Conservation (phyloP, 1,140 invertebrate species). For the Vanessa atalanta region DNA sequence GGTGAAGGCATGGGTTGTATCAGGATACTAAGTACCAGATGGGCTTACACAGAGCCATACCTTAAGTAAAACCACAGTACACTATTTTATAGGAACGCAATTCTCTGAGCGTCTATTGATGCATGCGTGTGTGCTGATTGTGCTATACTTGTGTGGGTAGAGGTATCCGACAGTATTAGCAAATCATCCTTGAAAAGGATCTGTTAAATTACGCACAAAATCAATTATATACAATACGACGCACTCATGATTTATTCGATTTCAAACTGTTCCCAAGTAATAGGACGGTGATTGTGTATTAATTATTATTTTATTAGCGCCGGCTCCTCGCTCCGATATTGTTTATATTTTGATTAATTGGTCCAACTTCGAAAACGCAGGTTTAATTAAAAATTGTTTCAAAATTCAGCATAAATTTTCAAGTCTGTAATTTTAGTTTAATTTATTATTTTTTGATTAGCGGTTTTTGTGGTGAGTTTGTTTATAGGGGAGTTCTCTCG, state of each 20-base stretch:
- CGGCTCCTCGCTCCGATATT: conserved; percentile 40
- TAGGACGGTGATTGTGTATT: conserved; percentile 51
- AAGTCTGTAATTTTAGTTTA: neutral
- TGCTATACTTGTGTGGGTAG: too few species aligned
- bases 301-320: conserved; percentile 56
- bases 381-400: conserved; percentile 6
- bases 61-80: too few species aligned
- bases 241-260: conserved; percentile 55
- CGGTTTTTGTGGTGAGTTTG: too few species aligned
- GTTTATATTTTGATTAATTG: conserved; percentile 55
- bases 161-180: too few species aligned
- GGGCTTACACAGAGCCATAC: too few species aligned
- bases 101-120: too few species aligned
- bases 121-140: too few species aligned
- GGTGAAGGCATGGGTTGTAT: too few species aligned
- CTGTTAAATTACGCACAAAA: conserved; percentile 39
- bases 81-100: too few species aligned
- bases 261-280: conserved; percentile 45
- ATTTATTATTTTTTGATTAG: neutral
- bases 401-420: conserved; percentile 3
- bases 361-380: conserved; percentile 15
- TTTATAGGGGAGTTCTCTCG: too few species aligned
- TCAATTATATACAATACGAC: conserved; percentile 46
- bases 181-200: neutral
- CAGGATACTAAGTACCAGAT: too few species aligned